Evolutionary conservation across 2,888 invertebrate genomes (phyloP).

Genomic region (Hyposoter dolosus): DNA sequence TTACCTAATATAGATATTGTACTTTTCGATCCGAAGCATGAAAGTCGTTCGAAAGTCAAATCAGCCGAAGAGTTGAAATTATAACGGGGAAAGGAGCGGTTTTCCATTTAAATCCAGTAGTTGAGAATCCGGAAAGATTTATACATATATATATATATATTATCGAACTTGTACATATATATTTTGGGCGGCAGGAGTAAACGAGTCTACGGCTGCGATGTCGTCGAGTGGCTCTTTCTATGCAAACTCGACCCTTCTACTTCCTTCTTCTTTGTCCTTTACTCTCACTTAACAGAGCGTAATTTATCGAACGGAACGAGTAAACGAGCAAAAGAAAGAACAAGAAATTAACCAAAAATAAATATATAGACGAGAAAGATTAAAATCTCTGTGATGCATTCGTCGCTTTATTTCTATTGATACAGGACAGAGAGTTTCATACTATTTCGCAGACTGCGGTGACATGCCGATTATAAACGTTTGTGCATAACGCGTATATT

Average conservation of each 20-base stretch:
- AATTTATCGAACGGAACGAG: constrained; percentile 29
- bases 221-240: constrained; percentile 55
- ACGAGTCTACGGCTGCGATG: constrained; percentile 16
- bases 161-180: not conserved
- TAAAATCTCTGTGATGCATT: constrained; percentile 6
- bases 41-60: constrained; percentile 63
- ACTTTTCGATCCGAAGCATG: constrained; percentile 33
- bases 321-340: constrained; percentile 2
- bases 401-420: constrained; percentile 2
- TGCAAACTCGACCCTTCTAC: constrained; percentile 55
- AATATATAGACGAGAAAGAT: constrained; percentile 12
- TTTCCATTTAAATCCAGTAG: constrained; percentile 54
- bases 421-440: not conserved
- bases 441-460: not conserved
- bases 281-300: constrained; percentile 30
- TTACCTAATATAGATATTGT: constrained; percentile 29
- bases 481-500: not conserved
- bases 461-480: constrained; percentile 16
- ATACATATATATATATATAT: not conserved
- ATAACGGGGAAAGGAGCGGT: constrained; percentile 43
- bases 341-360: not conserved
- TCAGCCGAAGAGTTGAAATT: constrained; percentile 61
- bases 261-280: constrained; percentile 19
- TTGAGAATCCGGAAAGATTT: not conserved
- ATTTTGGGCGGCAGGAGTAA: not conserved